phyloP scores from a whole-genome alignment of 1,140 invertebrate genomes.

The Apocrypta bakeri region DNA sequence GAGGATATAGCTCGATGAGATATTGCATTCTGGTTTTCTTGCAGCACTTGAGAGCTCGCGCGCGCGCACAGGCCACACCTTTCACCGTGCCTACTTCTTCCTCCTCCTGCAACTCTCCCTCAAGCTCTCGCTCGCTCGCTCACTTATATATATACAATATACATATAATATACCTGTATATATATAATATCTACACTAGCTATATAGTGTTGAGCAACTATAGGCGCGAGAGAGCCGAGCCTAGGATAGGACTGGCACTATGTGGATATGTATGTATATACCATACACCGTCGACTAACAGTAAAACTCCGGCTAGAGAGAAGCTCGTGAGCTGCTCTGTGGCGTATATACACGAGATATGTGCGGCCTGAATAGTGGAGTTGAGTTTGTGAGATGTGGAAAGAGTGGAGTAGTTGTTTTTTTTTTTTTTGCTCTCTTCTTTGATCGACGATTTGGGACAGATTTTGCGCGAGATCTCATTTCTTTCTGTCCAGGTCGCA shows the following conservation, averaged over 20 bases:
- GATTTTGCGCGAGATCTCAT: no score
- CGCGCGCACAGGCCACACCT: slow-evolving; percentile 66
- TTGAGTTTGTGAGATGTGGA: no score
- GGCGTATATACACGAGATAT: no score
- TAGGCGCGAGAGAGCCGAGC: slow-evolving; percentile 19
- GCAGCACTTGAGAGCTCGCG: slow-evolving; percentile 50
- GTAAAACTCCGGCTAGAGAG: slow-evolving; percentile 42
- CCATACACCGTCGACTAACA: slow-evolving; percentile 47
- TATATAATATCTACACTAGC: no score
- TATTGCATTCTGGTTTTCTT: slow-evolving; percentile 71
- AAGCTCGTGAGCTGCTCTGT: not conserved
- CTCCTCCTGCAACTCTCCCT: slow-evolving; percentile 50
- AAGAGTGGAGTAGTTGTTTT: no score
- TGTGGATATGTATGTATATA: not conserved
- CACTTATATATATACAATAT: no score
- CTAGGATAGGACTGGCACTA: not conserved
- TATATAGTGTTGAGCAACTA: slow-evolving; percentile 23
- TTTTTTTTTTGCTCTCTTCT: no score
- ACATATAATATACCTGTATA: no score
- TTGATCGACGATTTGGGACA: no score
- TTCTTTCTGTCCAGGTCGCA: no score
- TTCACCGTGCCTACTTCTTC: slow-evolving; percentile 62
- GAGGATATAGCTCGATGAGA: slow-evolving; percentile 58
- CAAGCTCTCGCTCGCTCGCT: slow-evolving; percentile 36
- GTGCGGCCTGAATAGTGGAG: not conserved